Evolutionary conservation across 2,888 invertebrate species (phyloP).

Genomic region (Clusia tigrina): DNA sequence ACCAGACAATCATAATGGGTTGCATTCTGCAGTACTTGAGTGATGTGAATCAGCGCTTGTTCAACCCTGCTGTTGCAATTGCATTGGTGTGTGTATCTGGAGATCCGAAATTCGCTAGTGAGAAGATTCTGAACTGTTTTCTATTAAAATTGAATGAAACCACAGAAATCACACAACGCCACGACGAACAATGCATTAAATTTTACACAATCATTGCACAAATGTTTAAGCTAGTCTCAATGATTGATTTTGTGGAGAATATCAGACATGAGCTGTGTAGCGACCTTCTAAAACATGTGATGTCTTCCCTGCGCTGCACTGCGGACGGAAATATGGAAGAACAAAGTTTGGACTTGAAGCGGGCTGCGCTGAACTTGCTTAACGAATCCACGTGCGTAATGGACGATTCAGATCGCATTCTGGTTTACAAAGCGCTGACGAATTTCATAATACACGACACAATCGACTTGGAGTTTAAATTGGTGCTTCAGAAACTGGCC

Average conservation of each 20-base stretch:
- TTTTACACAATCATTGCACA: slow-evolving; percentile 53
- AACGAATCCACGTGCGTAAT: slow-evolving; percentile 50
- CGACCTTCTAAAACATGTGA: slow-evolving; percentile 48
- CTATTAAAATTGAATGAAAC: slow-evolving; percentile 48
- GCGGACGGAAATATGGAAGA: slow-evolving; percentile 8
- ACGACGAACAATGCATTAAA: slow-evolving; percentile 48
- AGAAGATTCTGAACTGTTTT: slow-evolving; percentile 56
- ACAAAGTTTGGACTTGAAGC: slow-evolving; percentile 45
- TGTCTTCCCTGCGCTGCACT: slow-evolving; percentile 41
- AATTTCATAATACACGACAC: slow-evolving; percentile 48
- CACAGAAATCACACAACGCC: slow-evolving; percentile 8
- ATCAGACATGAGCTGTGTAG: slow-evolving; percentile 37
- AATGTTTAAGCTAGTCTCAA: slow-evolving; percentile 48
- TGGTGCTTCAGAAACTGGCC: slow-evolving; percentile 47
- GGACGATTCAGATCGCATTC: slow-evolving; percentile 51
- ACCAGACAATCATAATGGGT: slow-evolving; percentile 56
- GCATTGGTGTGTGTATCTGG: slow-evolving; percentile 58
- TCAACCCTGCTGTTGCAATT: slow-evolving; percentile 55
- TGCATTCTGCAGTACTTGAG: slow-evolving; percentile 56
- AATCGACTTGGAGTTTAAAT: slow-evolving; percentile 50
- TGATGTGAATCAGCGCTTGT: slow-evolving; percentile 59
- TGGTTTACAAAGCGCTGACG: slow-evolving; percentile 52
- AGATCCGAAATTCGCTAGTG: slow-evolving; percentile 53
- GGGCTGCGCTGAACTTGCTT: slow-evolving; percentile 47
- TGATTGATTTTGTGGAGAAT: too few species aligned